Conservation (phyloP, 2,888 invertebrate genomes). For the Tipula confusa region DNA sequence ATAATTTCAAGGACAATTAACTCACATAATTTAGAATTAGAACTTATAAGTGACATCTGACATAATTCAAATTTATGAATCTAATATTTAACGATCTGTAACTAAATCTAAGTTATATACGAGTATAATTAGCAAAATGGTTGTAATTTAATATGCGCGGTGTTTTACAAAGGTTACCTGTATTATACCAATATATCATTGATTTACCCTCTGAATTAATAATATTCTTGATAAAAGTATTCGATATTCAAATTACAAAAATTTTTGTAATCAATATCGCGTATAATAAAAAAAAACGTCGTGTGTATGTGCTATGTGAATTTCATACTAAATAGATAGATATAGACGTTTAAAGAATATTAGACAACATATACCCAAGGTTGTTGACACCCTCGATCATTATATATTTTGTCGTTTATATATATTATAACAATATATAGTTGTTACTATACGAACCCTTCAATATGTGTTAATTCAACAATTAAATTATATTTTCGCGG, state of each 20-base stretch:
- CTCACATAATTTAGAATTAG: not conserved
- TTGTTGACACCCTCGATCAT: not conserved
- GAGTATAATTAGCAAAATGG: too few relatives aligned
- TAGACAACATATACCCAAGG: not conserved
- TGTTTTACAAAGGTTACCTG: not conserved
- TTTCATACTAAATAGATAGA: not conserved
- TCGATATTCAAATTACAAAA: not conserved
- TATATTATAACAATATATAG: not conserved
- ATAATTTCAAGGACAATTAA: not conserved
- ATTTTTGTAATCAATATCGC: not conserved
- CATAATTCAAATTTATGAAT: not conserved
- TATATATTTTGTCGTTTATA: not conserved
- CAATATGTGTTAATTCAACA: not conserved
- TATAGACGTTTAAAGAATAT: not conserved
- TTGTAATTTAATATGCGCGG: not conserved
- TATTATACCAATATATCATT: not conserved
- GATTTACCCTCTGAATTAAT: not conserved
- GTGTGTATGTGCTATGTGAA: not conserved
- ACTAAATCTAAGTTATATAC: too few relatives aligned
- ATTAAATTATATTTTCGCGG: not conserved
- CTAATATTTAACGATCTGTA: not conserved
- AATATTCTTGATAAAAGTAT: not conserved
- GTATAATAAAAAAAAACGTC: not conserved
- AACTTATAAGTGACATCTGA: not conserved
- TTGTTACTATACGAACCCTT: not conserved